A percentile compares a stretch with the other conserved stretches of the same genome.
phyloP scores from a whole-genome alignment of 2,797 vertebrate species.

The Holocentrus rufus region DNA sequence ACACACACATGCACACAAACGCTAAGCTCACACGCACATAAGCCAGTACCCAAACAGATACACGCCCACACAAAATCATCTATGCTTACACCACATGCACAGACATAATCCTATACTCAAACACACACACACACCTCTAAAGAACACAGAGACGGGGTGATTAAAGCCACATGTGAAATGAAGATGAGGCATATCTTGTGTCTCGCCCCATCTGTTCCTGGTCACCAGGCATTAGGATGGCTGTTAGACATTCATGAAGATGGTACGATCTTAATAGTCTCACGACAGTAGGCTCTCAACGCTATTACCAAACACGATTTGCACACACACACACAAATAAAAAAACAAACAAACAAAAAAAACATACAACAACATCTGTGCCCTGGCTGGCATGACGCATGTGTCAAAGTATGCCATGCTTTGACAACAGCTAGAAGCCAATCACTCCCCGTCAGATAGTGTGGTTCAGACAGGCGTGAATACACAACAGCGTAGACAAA shows the following conservation, averaged over 20 bases:
- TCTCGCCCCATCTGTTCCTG: constrained; percentile 67
- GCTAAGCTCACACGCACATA: constrained; percentile 29
- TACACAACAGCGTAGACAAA: constrained; percentile 19
- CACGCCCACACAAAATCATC: constrained; percentile 38
- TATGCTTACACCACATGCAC: constrained; percentile 20
- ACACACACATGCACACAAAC: constrained; percentile 1
- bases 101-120: constrained; percentile 41
- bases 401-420: constrained; percentile 29
- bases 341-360: constrained; percentile 1
- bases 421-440: constrained; percentile 12
- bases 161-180: constrained; percentile 61
- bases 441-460: constrained; percentile 30
- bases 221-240: constrained; percentile 41
- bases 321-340: constrained; percentile 29
- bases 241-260: constrained; percentile 19
- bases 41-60: constrained; percentile 33
- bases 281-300: not conserved
- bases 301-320: constrained; percentile 9
- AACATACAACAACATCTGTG: constrained; percentile 10
- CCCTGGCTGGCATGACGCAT: not conserved
- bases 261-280: not conserved
- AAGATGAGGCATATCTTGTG: constrained; percentile 60
- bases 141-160: constrained; percentile 56
- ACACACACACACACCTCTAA: constrained; percentile 46
- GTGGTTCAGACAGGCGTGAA: constrained; percentile 49